Base-by-base conservation (phyloP, 2,888 invertebrate genomes). In the Eupithecia insigniata region DNA sequence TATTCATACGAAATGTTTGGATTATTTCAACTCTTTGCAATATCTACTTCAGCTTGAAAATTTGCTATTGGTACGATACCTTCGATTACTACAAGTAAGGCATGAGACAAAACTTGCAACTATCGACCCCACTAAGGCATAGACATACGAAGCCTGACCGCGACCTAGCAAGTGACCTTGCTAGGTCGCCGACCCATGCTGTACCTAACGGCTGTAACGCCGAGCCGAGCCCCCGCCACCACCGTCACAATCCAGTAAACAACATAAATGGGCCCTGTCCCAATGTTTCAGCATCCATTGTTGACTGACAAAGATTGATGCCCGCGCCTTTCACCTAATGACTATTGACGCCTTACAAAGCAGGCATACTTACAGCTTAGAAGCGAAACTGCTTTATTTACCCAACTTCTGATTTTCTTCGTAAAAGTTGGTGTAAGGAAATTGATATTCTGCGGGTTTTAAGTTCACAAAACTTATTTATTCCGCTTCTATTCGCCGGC, bases 231-330 rank as follows among this genome's bases (percentile, higher is more conserved):
- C 64, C 16, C 22, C 36, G 14, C 12, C 34, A 18, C 18, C 43
- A 8, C 61, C 18, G 32, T 60, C 62, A 30, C 66, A 58, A 62
- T 65, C 67, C 66, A 69, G 67, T 66, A 64, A 67, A 68, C 65
- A 67, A 30, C 71, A 55, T 70, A 73, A 55, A 55, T 55, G 55
- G 26, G 12, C 22, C 66, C 66, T 68, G 70, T 64, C 67, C 34
- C 69, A 60, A 73, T 72, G 69, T 67, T 72, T 75, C 73, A 73
- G 67, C 60, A 30, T 61, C 72, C 66, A 76, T 82, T 80, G 78
- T 80, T 68, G 55, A 71, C 36, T 72, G 80, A 80, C 79, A 77
- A 75, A 74, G 80, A 82, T 80, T 77, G 82, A 83, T 83, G 77
- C 70, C 65, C 71, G 26, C 5, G 64, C 68, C 73, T 66, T 72